A percentile compares a stretch with the other conserved stretches of the same genome.
Conservation (phyloP, 2,888 invertebrate genomes). For the Biston betularia region DNA sequence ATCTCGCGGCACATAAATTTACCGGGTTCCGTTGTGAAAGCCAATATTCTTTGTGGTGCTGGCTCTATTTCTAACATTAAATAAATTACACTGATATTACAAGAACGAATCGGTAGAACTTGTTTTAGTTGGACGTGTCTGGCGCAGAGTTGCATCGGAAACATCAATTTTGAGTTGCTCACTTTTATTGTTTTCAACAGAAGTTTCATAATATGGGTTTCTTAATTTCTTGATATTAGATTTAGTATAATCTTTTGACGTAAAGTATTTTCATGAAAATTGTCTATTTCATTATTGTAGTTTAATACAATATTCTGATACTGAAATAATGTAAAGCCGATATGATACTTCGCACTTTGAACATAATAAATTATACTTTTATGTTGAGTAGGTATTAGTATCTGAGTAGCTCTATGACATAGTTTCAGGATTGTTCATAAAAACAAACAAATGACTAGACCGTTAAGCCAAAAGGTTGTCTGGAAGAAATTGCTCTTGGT, state of each 20-base stretch:
- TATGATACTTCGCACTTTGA: no score
- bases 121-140: slow-evolving; percentile 71
- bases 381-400: no score
- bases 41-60: slow-evolving; percentile 84
- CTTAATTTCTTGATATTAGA: not conserved
- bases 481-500: no score
- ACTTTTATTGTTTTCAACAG: slow-evolving; percentile 20
- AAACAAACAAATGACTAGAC: no score
- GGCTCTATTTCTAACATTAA: slow-evolving; percentile 84
- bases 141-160: slow-evolving; percentile 69
- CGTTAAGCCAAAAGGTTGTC: no score
- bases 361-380: no score
- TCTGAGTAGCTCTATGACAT: no score
- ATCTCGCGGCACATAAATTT: slow-evolving; percentile 83
- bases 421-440: no score
- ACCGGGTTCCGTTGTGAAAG: slow-evolving; percentile 84
- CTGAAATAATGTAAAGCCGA: no score
- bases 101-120: slow-evolving; percentile 82
- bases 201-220: slow-evolving; percentile 5
- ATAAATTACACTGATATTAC: slow-evolving; percentile 85
- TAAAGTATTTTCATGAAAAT: not conserved
- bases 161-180: slow-evolving; percentile 70
- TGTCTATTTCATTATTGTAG: not conserved
- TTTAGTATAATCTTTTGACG: not conserved
- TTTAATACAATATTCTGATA: no score